These are phyloP conservation scores for Nasalis larvatus DNA, from an alignment of 2,113 vertebrate genomes.

Conservation along the genomic window DNA sequence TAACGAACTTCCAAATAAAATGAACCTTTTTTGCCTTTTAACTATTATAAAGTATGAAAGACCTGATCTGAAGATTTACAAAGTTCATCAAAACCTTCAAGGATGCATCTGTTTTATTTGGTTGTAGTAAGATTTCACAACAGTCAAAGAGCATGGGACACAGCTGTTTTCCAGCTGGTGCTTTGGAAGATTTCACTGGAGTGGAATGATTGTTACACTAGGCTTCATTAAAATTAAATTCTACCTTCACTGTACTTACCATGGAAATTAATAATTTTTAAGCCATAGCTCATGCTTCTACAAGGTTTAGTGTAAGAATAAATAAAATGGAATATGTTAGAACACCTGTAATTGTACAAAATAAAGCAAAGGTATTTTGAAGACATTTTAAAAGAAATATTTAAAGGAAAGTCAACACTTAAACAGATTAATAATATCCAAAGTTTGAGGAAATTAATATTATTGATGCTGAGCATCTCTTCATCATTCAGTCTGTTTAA, in stretches of 20 bases:
- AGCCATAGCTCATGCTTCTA: not conserved
- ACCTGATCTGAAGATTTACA: conserved; percentile 42
- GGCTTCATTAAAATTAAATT: conserved; percentile 47
- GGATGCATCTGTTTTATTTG: conserved; percentile 58
- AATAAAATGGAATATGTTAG: not conserved
- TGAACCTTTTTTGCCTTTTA: conserved; percentile 9
- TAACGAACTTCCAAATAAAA: conserved; percentile 35
- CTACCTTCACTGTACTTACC: conserved; percentile 25
- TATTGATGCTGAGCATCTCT: not conserved
- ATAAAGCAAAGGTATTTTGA: not conserved
- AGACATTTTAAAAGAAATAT: not conserved
- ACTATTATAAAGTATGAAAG: conserved; percentile 38
- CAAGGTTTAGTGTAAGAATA: not conserved
- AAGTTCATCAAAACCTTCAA: conserved; percentile 59
- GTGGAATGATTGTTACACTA: conserved; percentile 39
- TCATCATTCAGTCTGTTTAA: not conserved
- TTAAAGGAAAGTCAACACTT: not conserved
- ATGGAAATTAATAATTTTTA: conserved; percentile 32
- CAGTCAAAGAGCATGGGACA: not conserved
- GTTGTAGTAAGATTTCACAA: conserved; percentile 41
- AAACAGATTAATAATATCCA: not conserved
- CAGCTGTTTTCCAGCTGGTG: conserved; percentile 63
- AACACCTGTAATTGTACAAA: not conserved
- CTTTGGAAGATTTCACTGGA: not conserved
- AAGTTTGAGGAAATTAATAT: not conserved